Evolutionary conservation across 2,888 invertebrate species (phyloP), one percentile per base, ranked within the genome.

Genomic region (Eupithecia subumbrata): DNA sequence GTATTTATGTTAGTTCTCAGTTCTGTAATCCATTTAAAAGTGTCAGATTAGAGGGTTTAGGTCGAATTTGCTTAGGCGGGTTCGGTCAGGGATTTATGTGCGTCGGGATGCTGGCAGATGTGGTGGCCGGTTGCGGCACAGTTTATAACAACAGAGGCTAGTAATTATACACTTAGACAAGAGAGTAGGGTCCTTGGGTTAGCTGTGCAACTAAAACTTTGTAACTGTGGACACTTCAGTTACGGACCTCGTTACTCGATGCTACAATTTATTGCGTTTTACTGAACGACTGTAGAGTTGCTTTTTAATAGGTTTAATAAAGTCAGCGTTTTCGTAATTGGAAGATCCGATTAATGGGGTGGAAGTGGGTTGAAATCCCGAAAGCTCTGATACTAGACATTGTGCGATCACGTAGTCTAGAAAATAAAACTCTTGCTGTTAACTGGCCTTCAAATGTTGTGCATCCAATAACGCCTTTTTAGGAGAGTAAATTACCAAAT

Each of bases 131-230:
- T 87, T 88, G 89, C 82, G 89, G 87, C 84, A 82, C 87, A 88
- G 90, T 90, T 90, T 91, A 89, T 89, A 91, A 91, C 91, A 90
- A 91, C 91, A 90, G 89, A 88, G 90, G 87, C 86, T 82, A 89
- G 91, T 91, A 90, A 91, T 92, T 91, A 91, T 90, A 90, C 89
- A 91, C 89, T 90, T 89, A 90, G 88, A 88, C 85, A 85, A 82
- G 86, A 83, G 84, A 86, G 83, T 83, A 80, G 86, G 82, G 84
- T 83, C 84, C 83, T 80, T 70, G 78, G 72, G 70, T 71, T 37
- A 43, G 66, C 60, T 74, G 76, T 73, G 72, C 69, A 71, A 69
- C 69, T 63, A 14, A 74, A 69, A 77, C 66, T 74, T 77, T 72
- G 72, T 40, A 67, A 66, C 34, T 52, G 64, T 56, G 70, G 74